These are phyloP conservation scores for Lordiphosa fenestrarum DNA, from an alignment of 2,888 invertebrate genomes.

Conservation along the genomic window DNA sequence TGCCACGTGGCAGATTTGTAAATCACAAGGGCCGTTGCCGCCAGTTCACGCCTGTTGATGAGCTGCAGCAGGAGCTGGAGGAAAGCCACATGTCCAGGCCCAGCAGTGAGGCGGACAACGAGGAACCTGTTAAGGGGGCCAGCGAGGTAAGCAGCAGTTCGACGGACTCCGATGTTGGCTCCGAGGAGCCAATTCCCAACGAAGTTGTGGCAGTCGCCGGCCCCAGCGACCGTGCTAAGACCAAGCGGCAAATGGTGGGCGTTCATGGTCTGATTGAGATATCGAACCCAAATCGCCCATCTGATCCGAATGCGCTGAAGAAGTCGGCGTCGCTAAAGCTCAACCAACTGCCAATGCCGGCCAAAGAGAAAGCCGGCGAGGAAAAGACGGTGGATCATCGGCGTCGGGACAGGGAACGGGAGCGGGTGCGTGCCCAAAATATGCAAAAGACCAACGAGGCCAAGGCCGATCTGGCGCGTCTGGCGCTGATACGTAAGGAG, in stretches of 20 bases:
- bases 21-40: slow-evolving; percentile 42
- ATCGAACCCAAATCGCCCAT: slow-evolving; percentile 45
- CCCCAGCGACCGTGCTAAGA: not conserved
- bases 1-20: slow-evolving; percentile 41
- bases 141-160: not conserved
- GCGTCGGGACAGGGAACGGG: not conserved
- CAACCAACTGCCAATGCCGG: not conserved
- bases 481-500: slow-evolving; percentile 39
- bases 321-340: not conserved
- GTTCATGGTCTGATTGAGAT: slow-evolving; percentile 33
- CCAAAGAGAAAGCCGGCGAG: not conserved
- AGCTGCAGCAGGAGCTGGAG: slow-evolving; percentile 26
- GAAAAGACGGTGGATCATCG: not conserved
- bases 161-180: not conserved
- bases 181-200: not conserved
- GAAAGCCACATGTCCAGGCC: not conserved
- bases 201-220: not conserved
- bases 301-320: slow-evolving; percentile 4
- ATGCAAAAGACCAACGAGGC: slow-evolving; percentile 17
- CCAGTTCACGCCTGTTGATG: slow-evolving; percentile 44
- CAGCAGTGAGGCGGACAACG: not conserved
- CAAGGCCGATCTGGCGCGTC: slow-evolving; percentile 38
- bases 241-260: slow-evolving; percentile 13
- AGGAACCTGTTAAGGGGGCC: too few relatives aligned
- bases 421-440: slow-evolving; percentile 1